phyloP scores from a whole-genome alignment of 2,888 invertebrate species.

The Drosophila kambysellisi region DNA sequence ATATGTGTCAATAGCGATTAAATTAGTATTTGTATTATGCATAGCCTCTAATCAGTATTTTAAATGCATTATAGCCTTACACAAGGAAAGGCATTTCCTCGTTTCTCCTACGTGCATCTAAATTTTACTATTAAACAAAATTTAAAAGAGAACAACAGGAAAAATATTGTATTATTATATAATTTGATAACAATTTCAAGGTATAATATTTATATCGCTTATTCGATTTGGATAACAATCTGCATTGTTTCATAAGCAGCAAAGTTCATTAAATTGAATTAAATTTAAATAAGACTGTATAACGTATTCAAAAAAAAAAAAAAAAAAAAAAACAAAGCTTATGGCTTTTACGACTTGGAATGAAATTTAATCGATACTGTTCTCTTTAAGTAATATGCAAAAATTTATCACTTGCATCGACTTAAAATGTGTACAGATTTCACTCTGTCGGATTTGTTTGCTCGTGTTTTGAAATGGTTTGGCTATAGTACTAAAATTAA shows the following conservation, averaged over 20 bases:
- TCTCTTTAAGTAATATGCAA: background rate
- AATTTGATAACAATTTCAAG: background rate
- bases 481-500: too few species aligned
- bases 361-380: background rate
- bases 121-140: background rate
- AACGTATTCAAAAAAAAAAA: too few species aligned
- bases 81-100: background rate
- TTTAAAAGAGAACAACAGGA: background rate
- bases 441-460: too few species aligned
- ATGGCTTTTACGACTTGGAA: background rate
- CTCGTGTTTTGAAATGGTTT: too few species aligned
- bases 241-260: background rate
- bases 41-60: background rate
- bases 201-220: background rate
- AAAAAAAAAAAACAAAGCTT: background rate
- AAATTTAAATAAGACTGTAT: too few species aligned
- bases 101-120: background rate
- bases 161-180: background rate
- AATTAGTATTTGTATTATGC: background rate
- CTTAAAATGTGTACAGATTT: background rate
- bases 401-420: background rate
- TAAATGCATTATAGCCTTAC: background rate
- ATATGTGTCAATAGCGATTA: conserved; percentile 1
- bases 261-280: too few species aligned
- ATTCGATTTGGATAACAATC: background rate